Evolutionary conservation across 2,113 vertebrate species (phyloP).

Genomic region (Xiphorhynchus elegans): DNA sequence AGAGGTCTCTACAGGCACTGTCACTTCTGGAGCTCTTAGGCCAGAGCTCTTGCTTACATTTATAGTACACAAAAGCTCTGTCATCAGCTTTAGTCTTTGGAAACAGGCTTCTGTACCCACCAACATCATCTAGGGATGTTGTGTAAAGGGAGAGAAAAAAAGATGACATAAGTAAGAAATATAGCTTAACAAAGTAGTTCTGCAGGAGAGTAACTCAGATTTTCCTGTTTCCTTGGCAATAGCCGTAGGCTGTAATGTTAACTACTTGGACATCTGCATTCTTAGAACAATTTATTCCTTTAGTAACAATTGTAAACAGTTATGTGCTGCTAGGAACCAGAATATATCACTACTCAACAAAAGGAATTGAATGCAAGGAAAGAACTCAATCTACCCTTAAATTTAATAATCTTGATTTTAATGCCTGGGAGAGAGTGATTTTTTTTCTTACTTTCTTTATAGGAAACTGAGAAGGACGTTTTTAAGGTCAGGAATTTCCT

Average conservation of each 20-base stretch:
- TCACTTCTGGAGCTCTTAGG: not conserved
- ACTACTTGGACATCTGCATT: slow-evolving; percentile 70
- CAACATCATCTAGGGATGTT: not conserved
- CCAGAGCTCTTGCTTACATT: not conserved
- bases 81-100: not conserved
- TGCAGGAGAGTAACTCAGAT: slow-evolving; percentile 57
- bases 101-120: not conserved
- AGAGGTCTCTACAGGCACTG: not conserved
- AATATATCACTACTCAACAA: slow-evolving; percentile 39
- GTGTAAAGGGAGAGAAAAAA: not conserved
- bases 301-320: slow-evolving; percentile 59
- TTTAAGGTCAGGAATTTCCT: slow-evolving; percentile 51
- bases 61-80: not conserved
- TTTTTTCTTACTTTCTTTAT: slow-evolving; percentile 15
- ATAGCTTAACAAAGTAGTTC: slow-evolving; percentile 27
- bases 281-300: slow-evolving; percentile 69
- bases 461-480: not conserved
- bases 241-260: slow-evolving; percentile 41
- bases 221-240: slow-evolving; percentile 68
- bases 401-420: slow-evolving; percentile 43
- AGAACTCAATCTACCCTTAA: slow-evolving; percentile 33
- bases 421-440: not conserved
- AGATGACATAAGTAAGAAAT: slow-evolving; percentile 43
- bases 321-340: slow-evolving; percentile 54
- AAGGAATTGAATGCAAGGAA: slow-evolving; percentile 44